Percentiles rank a stretch among this genome's conserved stretches.
These are phyloP conservation scores for Phrynocephalus versicolor DNA, from an alignment of 2,113 vertebrate genomes.

Conservation along the genomic window DNA sequence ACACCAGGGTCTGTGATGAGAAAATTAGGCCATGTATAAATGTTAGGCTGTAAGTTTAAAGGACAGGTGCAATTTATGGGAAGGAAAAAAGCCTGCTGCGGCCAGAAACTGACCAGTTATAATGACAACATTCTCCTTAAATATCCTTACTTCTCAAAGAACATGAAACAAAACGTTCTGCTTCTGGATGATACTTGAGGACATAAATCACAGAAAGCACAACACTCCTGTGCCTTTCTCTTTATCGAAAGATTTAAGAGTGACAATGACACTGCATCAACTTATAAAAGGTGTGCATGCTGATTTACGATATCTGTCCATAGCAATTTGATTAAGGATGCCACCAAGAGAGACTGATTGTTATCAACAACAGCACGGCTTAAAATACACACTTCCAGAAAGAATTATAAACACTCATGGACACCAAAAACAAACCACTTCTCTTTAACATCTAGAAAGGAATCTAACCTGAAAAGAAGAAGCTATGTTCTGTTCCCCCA, in stretches of 20 bases:
- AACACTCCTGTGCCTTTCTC: not conserved
- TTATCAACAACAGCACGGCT: conserved; percentile 37
- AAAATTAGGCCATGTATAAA: not conserved
- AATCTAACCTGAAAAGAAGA: conserved; percentile 64
- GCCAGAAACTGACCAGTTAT: not conserved
- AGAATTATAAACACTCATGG: not conserved
- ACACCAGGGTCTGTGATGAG: not conserved
- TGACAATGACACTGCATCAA: not conserved
- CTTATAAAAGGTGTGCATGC: accelerated
- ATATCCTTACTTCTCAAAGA: not conserved
- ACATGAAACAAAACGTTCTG: not conserved
- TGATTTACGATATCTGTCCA: conserved; percentile 11
- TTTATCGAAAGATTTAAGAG: not conserved
- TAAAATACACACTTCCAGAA: conserved; percentile 42
- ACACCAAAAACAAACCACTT: not conserved
- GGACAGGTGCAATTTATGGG: not conserved
- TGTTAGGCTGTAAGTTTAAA: not conserved
- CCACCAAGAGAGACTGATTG: conserved; percentile 34
- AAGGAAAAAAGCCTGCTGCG: not conserved
- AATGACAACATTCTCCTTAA: not conserved
- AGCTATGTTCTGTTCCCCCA: conserved; percentile 28
- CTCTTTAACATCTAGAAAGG: conserved; percentile 21
- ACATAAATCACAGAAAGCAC: not conserved
- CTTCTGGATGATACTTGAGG: not conserved
- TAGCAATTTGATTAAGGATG: conserved; percentile 10